Conservation (phyloP, 2,113 vertebrate genomes). For the Pandion haliaetus region DNA sequence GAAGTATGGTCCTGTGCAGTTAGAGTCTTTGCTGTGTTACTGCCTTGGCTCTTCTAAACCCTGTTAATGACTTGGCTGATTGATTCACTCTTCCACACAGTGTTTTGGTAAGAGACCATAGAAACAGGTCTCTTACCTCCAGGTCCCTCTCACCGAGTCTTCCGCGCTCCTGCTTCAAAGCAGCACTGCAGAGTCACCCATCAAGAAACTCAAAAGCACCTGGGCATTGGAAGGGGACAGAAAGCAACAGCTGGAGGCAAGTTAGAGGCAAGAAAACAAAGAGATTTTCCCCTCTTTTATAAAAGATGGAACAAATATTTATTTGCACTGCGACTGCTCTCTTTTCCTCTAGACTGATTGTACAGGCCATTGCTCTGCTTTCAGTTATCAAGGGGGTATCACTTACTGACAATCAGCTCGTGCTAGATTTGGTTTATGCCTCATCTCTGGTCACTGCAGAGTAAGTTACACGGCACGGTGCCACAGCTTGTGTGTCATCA, state of each 20-base stretch:
- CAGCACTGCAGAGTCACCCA: neutral
- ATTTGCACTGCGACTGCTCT: neutral
- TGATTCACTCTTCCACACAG: neutral
- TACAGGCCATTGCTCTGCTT: neutral
- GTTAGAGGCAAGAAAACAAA: neutral
- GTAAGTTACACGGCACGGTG: accelerated
- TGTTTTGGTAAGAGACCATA: neutral
- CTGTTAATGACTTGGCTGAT: neutral
- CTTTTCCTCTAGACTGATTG: neutral
- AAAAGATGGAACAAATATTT: neutral
- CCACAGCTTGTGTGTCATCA: accelerated
- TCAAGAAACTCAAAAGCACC: neutral
- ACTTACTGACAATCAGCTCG: neutral
- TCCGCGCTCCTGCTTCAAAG: neutral
- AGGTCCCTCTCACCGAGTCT: neutral
- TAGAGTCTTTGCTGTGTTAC: neutral
- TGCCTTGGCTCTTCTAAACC: neutral
- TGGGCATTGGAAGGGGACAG: neutral
- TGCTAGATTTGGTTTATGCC: too few relatives aligned
- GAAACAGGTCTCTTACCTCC: neutral
- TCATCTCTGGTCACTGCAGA: neutral
- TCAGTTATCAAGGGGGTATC: neutral
- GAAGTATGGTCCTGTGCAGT: neutral
- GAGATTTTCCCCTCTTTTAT: neutral
- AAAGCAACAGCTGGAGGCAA: neutral